These are phyloP conservation scores for Stylophora pistillata DNA, from an alignment of 64 coral and sea anemone genomes.

Conservation along the genomic window DNA sequence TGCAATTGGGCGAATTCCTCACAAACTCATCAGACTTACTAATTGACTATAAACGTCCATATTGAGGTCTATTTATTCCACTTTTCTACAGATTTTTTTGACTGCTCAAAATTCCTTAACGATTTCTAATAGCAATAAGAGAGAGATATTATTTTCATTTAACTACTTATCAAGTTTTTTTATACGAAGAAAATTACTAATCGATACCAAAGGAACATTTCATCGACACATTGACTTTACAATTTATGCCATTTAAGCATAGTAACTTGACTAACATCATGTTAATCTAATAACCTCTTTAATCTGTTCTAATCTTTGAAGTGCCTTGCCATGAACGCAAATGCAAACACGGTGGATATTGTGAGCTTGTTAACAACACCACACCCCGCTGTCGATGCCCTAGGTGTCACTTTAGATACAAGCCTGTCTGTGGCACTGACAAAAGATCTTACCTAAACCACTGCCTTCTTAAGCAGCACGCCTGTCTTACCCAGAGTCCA, in stretches of 20 bases:
- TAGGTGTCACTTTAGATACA: conserved; percentile 35
- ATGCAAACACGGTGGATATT: conserved; percentile 20
- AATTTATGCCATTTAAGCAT: not conserved
- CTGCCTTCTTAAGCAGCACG: conserved; percentile 26
- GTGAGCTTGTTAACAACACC: conserved; percentile 7
- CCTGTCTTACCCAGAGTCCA: conserved; percentile 10
- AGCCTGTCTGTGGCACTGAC: conserved; percentile 36
- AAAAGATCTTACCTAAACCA: conserved; percentile 19
- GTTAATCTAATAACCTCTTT: conserved; percentile 1
- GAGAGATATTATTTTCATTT: too few species aligned
- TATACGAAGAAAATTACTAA: too few species aligned
- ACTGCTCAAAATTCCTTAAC: too few species aligned
- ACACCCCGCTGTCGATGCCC: conserved; percentile 21
- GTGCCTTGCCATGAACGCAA: conserved; percentile 31
- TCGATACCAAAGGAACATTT: not conserved
- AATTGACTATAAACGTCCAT: too few species aligned
- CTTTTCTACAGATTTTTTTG: too few species aligned
- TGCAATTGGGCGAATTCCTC: too few species aligned
- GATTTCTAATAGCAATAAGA: too few species aligned
- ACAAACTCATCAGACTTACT: too few species aligned
- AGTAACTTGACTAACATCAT: not conserved
- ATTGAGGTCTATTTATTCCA: too few species aligned
- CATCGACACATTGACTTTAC: not conserved
- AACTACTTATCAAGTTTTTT: too few species aligned
- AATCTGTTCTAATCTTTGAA: conserved; percentile 9